Base-by-base conservation (phyloP, 2,113 vertebrate species). In the Passer montanus region DNA sequence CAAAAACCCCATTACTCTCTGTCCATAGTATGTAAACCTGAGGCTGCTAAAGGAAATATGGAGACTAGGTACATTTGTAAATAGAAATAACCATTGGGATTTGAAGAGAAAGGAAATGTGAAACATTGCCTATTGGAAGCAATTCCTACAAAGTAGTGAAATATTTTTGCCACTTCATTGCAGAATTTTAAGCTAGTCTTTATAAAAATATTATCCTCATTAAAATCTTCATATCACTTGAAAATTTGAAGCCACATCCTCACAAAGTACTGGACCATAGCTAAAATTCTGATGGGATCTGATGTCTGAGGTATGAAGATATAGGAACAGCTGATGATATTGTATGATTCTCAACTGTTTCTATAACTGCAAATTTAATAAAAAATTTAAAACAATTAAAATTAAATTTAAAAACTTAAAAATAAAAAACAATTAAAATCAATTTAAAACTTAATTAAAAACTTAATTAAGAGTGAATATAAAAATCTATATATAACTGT, bases 1-100 rank as follows among this genome's bases (percentile, higher is more conserved):
- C 14, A 8, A 55, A 84, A 50, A 3, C 0, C 2, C 4, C 3
- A 17, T 14, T 80, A 17, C 0, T 43, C 15, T 49, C 33, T 67
- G 11, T 64, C 10, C 9, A 68, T 64, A 56, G 0, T 44, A 70
- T 56, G 44, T 79, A 87, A 81, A 43, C 15, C 9, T 56, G 11
- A 17, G 24, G 15, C 19, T 84, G 78, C 21, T 46, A 88, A 84
- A 56, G 16, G 11, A 28, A 41, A 13, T 37, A 27, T 20, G 1
- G 15, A 74, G n/a, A 70, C 7, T 33, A 37, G 12, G 22, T 37
- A 23, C 12, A 33, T 16, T 24, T 72, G 15, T 37, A 87, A 72
- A 67, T 3, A 43, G 9, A 76, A 72, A 35, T 68, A 86, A 31
- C 5, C 7, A n/a, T 16, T 33, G 11, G 3, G 16, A 49, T 60